Base-by-base conservation (phyloP, 2,797 vertebrate species). In the Sphenodon punctatus region DNA sequence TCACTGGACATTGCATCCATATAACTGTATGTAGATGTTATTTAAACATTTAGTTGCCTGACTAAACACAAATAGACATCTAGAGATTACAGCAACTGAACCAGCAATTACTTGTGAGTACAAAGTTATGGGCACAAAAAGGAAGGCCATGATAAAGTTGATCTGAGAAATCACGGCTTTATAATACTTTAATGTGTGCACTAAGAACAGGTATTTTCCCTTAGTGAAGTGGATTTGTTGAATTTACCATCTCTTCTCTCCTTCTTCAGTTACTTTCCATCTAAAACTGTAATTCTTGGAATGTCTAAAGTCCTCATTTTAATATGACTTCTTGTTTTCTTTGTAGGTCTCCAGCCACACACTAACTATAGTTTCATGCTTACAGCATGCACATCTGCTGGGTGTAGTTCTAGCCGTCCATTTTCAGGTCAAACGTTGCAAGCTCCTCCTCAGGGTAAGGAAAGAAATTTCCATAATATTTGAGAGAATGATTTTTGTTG, bases 311-410 rank as follows among this genome's bases (percentile, higher is more conserved):
- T 71, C 71, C 77, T 8, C 32, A 75, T 85, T 75, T 92, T 72
- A 74, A 16, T 70, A 55, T 89, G 80, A 84, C n/a, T 45, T 25
- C 86, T 51, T 83, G 6, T 75, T 82, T 90, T 59, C 48, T 88
- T 82, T 89, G 41, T 85, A 98, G 98, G 95, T 94, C 95, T 99
- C 73, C 95, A 97, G 93, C 97, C 98, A 0, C 95, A 96, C 85
- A 96, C 95, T 75, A 95, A 96, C 91, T 98, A 98, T 95, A 96
- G 93, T 87, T 98, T 98, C 85, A 91, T 95, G 74, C 91, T 99
- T 79, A 92, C 93, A 71, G 97, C 96, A 60, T 99, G 98, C 87
- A 98, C 97, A 75, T 95, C 96, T 89, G 95, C 91, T 22, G 97
- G 97, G 59, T 98, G 98, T 89, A 85, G 95, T 93, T 94, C 96